A percentile compares a stretch with the other conserved stretches of the same genome.
These are phyloP conservation scores for Rhinogobio ventralis DNA, from an alignment of 2,797 vertebrate species.

Conservation along the genomic window DNA sequence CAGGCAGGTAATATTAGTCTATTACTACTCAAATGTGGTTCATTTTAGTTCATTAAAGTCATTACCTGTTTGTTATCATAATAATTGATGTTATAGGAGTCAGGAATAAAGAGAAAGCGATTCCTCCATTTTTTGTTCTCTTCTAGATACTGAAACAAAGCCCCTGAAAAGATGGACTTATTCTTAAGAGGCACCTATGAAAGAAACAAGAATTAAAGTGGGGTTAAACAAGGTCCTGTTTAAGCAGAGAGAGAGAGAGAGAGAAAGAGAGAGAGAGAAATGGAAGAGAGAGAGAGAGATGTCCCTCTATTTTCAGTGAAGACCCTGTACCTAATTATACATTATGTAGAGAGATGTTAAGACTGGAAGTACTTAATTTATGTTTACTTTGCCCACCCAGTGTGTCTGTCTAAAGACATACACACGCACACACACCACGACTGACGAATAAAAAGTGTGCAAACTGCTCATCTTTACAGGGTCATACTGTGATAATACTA, in stretches of 20 bases:
- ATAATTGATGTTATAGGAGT: slow-evolving; percentile 86
- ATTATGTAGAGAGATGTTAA: slow-evolving; percentile 24
- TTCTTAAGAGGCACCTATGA: slow-evolving; percentile 85
- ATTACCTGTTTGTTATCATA: slow-evolving; percentile 90
- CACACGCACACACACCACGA: neutral
- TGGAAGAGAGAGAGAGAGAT: neutral
- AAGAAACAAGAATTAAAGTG: slow-evolving; percentile 9
- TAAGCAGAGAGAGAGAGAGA: neutral
- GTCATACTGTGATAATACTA: neutral
- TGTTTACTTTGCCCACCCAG: slow-evolving; percentile 49
- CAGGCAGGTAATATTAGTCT: neutral
- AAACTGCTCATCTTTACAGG: neutral
- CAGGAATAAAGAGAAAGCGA: slow-evolving; percentile 88
- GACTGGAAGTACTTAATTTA: slow-evolving; percentile 20
- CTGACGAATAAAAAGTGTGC: neutral
- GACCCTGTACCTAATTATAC: slow-evolving; percentile 31
- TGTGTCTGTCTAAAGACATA: neutral
- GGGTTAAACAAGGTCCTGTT: neutral
- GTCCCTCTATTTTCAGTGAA: neutral
- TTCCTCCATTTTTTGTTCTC: slow-evolving; percentile 95
- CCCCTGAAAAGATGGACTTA: slow-evolving; percentile 90
- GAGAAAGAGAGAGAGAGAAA: neutral
- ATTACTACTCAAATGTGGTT: neutral
- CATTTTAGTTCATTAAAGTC: neutral
- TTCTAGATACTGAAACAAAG: slow-evolving; percentile 91